These are phyloP conservation scores for Burhinus oedicnemus DNA, from an alignment of 2,113 vertebrate species.

Conservation along the genomic window DNA sequence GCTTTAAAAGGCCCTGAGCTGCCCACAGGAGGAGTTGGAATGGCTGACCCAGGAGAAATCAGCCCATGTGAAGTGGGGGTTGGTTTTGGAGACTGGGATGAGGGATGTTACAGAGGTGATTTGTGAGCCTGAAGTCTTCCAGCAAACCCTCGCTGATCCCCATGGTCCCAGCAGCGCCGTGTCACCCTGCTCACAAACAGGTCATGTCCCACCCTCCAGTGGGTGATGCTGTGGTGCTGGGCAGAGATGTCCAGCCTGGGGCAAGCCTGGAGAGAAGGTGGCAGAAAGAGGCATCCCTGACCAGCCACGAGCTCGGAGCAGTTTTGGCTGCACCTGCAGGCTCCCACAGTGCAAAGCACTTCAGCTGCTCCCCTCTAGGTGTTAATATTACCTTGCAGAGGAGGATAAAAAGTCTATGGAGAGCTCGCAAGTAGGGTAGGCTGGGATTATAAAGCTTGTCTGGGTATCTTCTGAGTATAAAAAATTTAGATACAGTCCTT, in stretches of 20 bases:
- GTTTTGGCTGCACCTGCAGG: too few relatives aligned
- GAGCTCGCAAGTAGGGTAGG: not conserved
- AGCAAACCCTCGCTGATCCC: conserved; percentile 32
- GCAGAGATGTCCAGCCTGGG: not conserved
- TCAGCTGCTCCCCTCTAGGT: not conserved
- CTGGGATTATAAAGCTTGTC: not conserved
- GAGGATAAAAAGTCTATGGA: not conserved
- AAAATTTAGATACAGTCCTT: not conserved
- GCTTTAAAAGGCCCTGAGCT: not conserved
- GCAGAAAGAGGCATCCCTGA: too few relatives aligned
- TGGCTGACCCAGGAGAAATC: not conserved
- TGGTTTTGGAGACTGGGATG: not conserved
- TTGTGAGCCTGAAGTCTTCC: conserved; percentile 24
- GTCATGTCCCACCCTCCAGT: not conserved
- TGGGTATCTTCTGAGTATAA: not conserved
- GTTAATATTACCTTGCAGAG: not conserved
- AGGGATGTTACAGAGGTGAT: not conserved
- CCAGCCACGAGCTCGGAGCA: fast-evolving
- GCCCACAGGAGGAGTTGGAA: not conserved
- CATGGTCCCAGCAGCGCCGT: not conserved
- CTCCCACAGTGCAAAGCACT: not conserved
- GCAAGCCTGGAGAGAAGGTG: not conserved
- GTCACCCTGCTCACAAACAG: not conserved
- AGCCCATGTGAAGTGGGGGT: not conserved
- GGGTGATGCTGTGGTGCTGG: not conserved